phyloP scores from a whole-genome alignment of 2,888 invertebrate species.

The Eudemis profundana region DNA sequence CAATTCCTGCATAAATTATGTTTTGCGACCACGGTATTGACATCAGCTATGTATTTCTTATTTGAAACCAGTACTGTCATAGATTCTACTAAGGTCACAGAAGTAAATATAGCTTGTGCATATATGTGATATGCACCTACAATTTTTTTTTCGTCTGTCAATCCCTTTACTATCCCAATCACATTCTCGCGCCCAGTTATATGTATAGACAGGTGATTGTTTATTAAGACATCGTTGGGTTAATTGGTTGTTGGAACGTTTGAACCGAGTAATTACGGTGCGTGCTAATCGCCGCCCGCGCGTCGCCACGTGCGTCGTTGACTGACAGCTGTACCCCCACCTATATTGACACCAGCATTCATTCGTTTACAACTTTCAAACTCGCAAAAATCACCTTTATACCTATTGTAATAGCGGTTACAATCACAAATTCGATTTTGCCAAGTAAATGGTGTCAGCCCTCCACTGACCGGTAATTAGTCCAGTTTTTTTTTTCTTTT shows the following conservation, averaged over 20 bases:
- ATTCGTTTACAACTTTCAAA: neutral
- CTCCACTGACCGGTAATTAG: conserved; percentile 44
- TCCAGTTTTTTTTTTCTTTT: conserved; percentile 18
- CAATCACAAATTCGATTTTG: neutral
- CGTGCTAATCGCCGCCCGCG: conserved; percentile 43
- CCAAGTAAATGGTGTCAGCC: conserved; percentile 38
- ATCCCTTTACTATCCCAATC: conserved; percentile 18
- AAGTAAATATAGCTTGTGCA: too few relatives aligned
- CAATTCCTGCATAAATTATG: too few relatives aligned
- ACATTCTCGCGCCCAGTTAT: conserved; percentile 25
- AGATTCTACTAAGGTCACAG: too few relatives aligned
- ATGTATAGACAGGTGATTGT: conserved; percentile 31
- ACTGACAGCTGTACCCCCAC: conserved; percentile 44
- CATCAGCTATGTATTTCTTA: too few relatives aligned
- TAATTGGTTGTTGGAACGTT: conserved; percentile 42
- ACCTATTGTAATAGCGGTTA: conserved; percentile 2
- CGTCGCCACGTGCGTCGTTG: conserved; percentile 43
- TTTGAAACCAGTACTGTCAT: too few relatives aligned
- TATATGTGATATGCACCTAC: too few relatives aligned
- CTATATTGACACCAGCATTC: conserved; percentile 32
- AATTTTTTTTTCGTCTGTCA: too few relatives aligned
- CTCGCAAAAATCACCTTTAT: conserved; percentile 33
- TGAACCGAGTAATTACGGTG: conserved; percentile 42
- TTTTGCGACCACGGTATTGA: too few relatives aligned
- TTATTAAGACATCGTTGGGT: conserved; percentile 37